These are phyloP conservation scores for Pachyseris speciosa DNA, from an alignment of 64 coral and sea anemone species.

Conservation along the genomic window DNA sequence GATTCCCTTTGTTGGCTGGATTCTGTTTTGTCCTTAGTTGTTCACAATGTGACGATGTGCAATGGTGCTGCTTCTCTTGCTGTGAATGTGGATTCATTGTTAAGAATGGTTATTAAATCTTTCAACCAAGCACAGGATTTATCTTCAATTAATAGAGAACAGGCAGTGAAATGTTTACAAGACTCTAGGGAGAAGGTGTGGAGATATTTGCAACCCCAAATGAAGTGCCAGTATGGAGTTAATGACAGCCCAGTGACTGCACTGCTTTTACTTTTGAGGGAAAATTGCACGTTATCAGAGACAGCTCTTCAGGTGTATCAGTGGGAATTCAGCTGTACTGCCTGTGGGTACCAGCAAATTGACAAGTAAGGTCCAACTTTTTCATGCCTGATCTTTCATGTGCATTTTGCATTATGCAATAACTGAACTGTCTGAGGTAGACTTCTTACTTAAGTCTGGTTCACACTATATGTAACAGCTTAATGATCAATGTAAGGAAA, in stretches of 20 bases:
- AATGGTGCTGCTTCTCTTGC: neutral
- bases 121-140: constrained; percentile 72
- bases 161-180: constrained; percentile 34
- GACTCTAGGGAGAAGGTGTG: constrained; percentile 62
- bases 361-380: constrained; percentile 67
- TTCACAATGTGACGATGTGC: constrained; percentile 67
- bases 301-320: constrained; percentile 72
- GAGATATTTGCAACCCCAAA: constrained; percentile 71
- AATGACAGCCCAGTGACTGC: constrained; percentile 84
- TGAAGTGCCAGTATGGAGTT: constrained; percentile 88
- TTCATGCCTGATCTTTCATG: no score
- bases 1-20: constrained; percentile 87
- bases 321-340: constrained; percentile 78
- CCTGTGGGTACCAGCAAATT: constrained; percentile 86
- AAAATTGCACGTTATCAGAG: constrained; percentile 35
- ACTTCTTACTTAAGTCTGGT: no score
- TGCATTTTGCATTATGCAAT: no score
- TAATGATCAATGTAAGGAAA: no score
- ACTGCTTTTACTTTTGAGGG: constrained; percentile 68
- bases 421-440: no score
- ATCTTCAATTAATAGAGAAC: neutral
- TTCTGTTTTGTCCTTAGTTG: constrained; percentile 69
- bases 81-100: constrained; percentile 27
- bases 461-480: no score
- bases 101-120: constrained; percentile 16